Evolutionary conservation across 2,797 vertebrate genomes (phyloP).

Genomic region (Acipenser oxyrinchus): DNA sequence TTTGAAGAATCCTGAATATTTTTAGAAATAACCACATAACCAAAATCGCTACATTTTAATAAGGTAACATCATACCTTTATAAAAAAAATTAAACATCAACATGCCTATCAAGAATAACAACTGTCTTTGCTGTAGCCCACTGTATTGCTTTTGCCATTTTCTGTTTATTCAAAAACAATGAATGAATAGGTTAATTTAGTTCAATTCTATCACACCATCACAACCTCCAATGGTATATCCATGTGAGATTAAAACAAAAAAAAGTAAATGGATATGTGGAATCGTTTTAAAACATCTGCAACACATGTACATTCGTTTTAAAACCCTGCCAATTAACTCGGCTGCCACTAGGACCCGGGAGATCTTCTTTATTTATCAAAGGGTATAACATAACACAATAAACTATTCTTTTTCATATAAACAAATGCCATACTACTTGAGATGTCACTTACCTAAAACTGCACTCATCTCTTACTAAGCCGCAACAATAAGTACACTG

Average conservation of each 20-base stretch:
- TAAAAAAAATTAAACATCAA: neutral
- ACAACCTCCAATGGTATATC: neutral
- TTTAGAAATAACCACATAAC: too few relatives aligned
- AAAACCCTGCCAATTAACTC: neutral
- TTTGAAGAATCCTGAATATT: too few relatives aligned
- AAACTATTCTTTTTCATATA: neutral
- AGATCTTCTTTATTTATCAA: neutral
- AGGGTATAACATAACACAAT: neutral
- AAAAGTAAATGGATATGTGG: neutral
- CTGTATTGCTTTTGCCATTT: neutral
- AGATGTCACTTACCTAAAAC: conserved; percentile 4
- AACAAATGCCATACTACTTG: neutral
- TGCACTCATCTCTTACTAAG: neutral
- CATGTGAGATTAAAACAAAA: neutral
- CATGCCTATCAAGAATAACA: neutral
- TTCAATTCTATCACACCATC: neutral
- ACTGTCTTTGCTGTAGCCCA: neutral
- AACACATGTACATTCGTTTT: neutral
- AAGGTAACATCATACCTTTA: too few relatives aligned
- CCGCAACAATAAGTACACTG: neutral
- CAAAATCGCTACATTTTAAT: too few relatives aligned
- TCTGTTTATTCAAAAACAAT: neutral
- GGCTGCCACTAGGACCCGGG: neutral
- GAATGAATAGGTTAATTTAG: neutral
- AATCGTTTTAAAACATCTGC: neutral